Evolutionary conservation across 2,113 vertebrate genomes (phyloP).

Genomic region (Suricata suricatta): DNA sequence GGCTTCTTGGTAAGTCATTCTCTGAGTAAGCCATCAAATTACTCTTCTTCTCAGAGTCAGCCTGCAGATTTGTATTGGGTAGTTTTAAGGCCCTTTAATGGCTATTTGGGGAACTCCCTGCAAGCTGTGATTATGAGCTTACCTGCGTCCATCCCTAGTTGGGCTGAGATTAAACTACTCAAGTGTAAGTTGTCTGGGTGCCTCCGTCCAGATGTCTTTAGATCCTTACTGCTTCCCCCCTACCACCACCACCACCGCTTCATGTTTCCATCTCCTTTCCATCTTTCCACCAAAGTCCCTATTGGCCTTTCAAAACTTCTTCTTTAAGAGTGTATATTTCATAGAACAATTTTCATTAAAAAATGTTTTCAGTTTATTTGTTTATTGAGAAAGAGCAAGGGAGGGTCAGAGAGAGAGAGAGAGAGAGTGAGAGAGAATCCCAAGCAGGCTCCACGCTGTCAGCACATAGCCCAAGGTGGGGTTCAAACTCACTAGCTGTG

Average conservation of each 20-base stretch:
- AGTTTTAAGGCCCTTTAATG: not conserved
- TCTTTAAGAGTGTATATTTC: not conserved
- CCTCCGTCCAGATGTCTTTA: not conserved
- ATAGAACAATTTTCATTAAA: too few relatives aligned
- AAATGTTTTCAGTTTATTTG: too few relatives aligned
- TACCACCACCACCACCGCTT: too few relatives aligned
- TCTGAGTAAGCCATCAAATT: not conserved
- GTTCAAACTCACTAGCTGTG: too few relatives aligned
- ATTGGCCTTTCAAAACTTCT: not conserved
- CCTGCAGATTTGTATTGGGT: not conserved
- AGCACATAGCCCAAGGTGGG: too few relatives aligned
- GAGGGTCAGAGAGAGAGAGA: too few relatives aligned
- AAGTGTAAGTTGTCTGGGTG: not conserved
- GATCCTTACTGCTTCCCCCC: not conserved
- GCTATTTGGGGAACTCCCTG: not conserved
- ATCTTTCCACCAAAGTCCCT: not conserved
- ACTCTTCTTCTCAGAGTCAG: not conserved
- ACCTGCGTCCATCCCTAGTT: not conserved
- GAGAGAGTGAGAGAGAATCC: too few relatives aligned
- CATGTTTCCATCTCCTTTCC: not conserved
- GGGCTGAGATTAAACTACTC: not conserved
- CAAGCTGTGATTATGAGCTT: not conserved
- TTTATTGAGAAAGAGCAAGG: too few relatives aligned
- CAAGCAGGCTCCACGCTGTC: too few relatives aligned
- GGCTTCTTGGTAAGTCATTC: not conserved